Conservation (phyloP, 2,888 invertebrate species). For the Ochropacha duplaris region DNA sequence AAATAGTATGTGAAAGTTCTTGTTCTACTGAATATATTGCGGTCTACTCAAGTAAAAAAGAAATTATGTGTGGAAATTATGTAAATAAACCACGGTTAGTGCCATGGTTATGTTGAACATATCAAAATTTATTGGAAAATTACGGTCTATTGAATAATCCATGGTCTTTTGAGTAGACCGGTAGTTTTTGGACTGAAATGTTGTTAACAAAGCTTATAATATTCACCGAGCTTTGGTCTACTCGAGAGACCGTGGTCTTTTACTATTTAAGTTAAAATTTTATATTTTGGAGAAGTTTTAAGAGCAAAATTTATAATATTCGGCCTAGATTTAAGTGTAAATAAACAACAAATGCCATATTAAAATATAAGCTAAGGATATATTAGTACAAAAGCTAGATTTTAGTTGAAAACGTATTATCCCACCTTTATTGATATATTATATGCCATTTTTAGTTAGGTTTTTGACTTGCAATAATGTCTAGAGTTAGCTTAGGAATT, state of each 20-base stretch:
- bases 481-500: background rate
- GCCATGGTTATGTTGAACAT: slow-evolving; percentile 8
- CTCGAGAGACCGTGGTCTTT: slow-evolving; percentile 14
- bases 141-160: slow-evolving; percentile 8
- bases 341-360: background rate
- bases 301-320: background rate
- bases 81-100: background rate
- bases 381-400: slow-evolving; percentile 51
- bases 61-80: background rate
- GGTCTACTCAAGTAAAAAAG: background rate
- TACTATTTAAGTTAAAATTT: background rate
- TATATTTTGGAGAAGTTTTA: slow-evolving; percentile 6
- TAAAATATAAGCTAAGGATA: slow-evolving; percentile 16
- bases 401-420: slow-evolving; percentile 25
- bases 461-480: background rate
- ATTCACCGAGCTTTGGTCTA: slow-evolving; percentile 12
- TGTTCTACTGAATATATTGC: background rate
- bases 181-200: background rate
- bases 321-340: background rate
- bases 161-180: slow-evolving; percentile 11
- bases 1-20: background rate
- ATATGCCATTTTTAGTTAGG: slow-evolving; percentile 30
- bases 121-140: slow-evolving; percentile 8
- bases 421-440: slow-evolving; percentile 40
- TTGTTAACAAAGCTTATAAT: background rate